A percentile compares a stretch with the other conserved stretches of the same genome.
These are phyloP conservation scores for Corbicula japonica DNA, from an alignment of 2,888 invertebrate genomes.

Conservation along the genomic window DNA sequence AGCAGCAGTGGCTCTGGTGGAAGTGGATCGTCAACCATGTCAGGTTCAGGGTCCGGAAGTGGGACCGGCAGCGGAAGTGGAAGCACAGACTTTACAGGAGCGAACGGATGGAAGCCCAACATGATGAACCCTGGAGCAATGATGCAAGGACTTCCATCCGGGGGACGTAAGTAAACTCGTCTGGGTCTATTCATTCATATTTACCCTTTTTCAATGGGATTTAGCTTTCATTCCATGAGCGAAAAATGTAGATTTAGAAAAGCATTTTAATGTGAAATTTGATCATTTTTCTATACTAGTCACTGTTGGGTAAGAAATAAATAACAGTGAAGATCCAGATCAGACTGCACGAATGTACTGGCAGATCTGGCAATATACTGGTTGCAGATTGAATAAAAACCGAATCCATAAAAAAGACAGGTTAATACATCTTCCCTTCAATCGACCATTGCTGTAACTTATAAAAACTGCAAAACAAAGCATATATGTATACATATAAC, in stretches of 20 bases:
- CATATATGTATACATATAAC: too few species aligned
- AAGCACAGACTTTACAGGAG: conserved; percentile 15
- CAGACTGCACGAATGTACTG: neutral
- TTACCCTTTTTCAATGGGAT: neutral
- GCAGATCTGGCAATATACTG: too few species aligned
- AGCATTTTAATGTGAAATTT: neutral
- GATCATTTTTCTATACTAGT: neutral
- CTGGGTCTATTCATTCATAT: neutral
- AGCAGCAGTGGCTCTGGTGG: neutral
- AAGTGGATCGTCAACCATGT: neutral
- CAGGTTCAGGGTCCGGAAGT: neutral
- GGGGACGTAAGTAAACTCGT: conserved; percentile 21
- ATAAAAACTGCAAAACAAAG: too few species aligned
- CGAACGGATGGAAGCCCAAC: conserved; percentile 20
- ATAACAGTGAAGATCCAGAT: neutral
- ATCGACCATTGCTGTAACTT: neutral
- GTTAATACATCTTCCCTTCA: neutral
- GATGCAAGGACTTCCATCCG: conserved; percentile 23
- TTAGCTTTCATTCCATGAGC: neutral
- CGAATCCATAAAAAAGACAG: neutral
- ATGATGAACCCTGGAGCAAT: conserved; percentile 41
- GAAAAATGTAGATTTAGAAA: neutral
- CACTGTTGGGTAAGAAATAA: neutral
- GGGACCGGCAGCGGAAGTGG: conserved; percentile 12
- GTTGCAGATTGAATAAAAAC: neutral